These are phyloP conservation scores for Drosophila fuyamai DNA, from an alignment of 1,140 invertebrate genomes.

Conservation along the genomic window DNA sequence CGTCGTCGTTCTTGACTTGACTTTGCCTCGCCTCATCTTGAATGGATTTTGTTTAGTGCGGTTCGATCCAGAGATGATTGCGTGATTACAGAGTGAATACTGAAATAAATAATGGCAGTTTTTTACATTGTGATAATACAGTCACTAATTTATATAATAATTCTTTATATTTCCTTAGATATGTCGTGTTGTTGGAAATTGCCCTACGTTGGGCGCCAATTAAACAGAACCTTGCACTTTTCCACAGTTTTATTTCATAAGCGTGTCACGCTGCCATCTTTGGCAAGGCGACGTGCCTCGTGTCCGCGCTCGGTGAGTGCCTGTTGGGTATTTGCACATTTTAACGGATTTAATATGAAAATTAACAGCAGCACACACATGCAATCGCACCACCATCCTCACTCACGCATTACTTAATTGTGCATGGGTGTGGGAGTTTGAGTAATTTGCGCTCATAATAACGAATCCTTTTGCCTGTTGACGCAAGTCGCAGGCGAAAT, in stretches of 20 bases:
- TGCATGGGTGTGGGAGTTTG: constrained; percentile 43
- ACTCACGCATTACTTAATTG: constrained; percentile 37
- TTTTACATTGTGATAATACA: too few relatives aligned
- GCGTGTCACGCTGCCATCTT: constrained; percentile 21
- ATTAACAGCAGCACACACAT: constrained; percentile 67
- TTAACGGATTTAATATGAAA: constrained; percentile 84
- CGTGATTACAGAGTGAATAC: background rate
- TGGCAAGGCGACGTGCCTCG: constrained; percentile 3
- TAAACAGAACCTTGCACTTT: background rate
- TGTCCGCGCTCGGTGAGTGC: constrained; percentile 53
- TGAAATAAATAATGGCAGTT: too few relatives aligned
- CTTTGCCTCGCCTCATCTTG: constrained; percentile 35
- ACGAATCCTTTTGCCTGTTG: constrained; percentile 63
- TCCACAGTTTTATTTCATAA: background rate
- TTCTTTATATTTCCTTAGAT: background rate
- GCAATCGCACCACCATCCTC: constrained; percentile 4
- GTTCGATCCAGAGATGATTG: constrained; percentile 8
- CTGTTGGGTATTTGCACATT: constrained; percentile 80
- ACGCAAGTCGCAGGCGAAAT: constrained; percentile 24
- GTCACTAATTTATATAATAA: too few relatives aligned
- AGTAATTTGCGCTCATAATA: constrained; percentile 78
- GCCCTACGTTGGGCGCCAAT: constrained; percentile 1
- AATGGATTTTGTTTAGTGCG: constrained; percentile 38
- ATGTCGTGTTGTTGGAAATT: background rate
- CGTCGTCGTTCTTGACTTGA: constrained; percentile 36